A percentile compares a stretch with the other conserved stretches of the same genome.
Conservation (phyloP, 2,888 invertebrate genomes). For the Yponomeuta malinellus region DNA sequence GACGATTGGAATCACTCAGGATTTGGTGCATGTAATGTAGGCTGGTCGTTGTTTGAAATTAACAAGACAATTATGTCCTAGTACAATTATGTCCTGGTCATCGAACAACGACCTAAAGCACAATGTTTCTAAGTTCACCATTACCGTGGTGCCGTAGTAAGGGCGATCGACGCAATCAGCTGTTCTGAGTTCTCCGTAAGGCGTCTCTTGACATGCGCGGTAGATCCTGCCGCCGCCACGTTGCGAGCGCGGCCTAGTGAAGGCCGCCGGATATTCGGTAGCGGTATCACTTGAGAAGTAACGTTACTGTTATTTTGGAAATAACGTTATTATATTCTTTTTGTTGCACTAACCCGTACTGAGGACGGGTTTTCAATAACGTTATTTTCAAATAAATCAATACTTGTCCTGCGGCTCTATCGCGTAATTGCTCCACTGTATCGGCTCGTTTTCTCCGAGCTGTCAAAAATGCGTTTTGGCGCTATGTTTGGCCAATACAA, state of each 20-base stretch:
- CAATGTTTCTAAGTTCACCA: neutral
- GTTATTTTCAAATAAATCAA: too few relatives aligned
- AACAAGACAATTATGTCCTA: too few relatives aligned
- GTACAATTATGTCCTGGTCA: neutral
- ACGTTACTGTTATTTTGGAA: neutral
- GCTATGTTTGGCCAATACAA: too few relatives aligned
- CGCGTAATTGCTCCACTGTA: too few relatives aligned
- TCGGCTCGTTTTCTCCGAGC: too few relatives aligned
- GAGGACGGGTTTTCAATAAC: neutral
- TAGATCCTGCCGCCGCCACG: constrained; percentile 30
- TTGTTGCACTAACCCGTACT: too few relatives aligned
- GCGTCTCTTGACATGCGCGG: constrained; percentile 48
- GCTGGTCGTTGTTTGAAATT: too few relatives aligned
- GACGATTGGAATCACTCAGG: too few relatives aligned
- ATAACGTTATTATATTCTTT: neutral
- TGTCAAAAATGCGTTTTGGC: too few relatives aligned
- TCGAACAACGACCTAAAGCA: neutral
- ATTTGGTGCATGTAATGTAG: too few relatives aligned
- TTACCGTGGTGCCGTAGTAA: neutral
- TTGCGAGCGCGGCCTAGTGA: constrained; percentile 13
- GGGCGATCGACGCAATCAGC: constrained; percentile 7
- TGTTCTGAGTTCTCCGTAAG: neutral
- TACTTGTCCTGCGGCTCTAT: too few relatives aligned
- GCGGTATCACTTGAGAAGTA: neutral
- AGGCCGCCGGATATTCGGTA: neutral